Base-by-base conservation (phyloP, 2,113 vertebrate genomes). In the Meleagris gallopavo region DNA sequence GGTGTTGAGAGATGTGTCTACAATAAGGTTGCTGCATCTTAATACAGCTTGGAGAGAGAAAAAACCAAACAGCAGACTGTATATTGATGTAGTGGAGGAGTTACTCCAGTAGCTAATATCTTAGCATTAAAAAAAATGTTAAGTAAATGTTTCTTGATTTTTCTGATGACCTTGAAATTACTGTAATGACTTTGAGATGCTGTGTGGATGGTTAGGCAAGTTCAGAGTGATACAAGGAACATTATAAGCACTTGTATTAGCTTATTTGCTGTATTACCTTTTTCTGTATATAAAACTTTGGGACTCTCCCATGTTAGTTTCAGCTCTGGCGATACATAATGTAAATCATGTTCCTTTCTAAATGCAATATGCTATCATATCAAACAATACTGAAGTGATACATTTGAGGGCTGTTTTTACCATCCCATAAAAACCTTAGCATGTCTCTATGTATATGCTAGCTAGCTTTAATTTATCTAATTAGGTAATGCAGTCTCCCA, bases 401-500 rank as follows among this genome's bases (percentile, higher is more conserved):
- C 14, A 32, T 82, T 89, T 93, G 46, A 41, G 30, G 6, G 11
- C 22, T 80, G 50, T 55, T 89, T 77, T 71, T 75, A n/a, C 8
- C 9, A 25, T 92, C 43, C 89, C 71, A n/a, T 62, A 85, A 76
- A 94, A 94, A 80, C 46, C 27, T 83, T 70, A 61, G 7, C 11
- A 75, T 36, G 4, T 84, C 12, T 82, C 29, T 80, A 0, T 67
- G 46, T 93, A 34, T 78, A 27, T 83, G 38, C 65, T 93, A 89
- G 83, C 72, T 86, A 88, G 45, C 83, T 90, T 75, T 74, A 71
- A 80, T 96, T 95, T 83, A 38, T 87, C 52, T 95, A 93, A 97
- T 93, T 96, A 89, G 69, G 86, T 93, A 95, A 96, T 78, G 29
- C 2, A 11, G 69, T 95, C 78, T 81, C 73, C 21, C 46, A 14